Evolutionary conservation across 1,140 invertebrate genomes (phyloP), one percentile per base, ranked within the genome.

Genomic region (Lutraria rhynchaena): DNA sequence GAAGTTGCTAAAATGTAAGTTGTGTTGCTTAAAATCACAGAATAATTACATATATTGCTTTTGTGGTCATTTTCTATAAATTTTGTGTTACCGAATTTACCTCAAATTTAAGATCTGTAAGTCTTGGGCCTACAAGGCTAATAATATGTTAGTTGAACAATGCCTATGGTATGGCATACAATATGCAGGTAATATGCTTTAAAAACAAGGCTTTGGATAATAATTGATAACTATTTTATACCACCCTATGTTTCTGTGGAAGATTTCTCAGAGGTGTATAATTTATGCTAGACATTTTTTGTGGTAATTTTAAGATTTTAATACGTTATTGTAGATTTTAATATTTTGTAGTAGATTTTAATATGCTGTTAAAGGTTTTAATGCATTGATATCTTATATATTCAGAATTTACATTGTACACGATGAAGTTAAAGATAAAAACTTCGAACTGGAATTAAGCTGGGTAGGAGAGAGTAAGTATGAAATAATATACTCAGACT

Each of bases 341-440:
- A 49, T 11, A 19, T 49, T 11, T 49, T 11, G 44, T 19, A 49
- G 44, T 49, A 49, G 9, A 49, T 11, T 19, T 49, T 49, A 11
- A 19, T 49, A 49, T n/a, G n/a, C n/a, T n/a, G n/a, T n/a, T n/a
- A n/a, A n/a, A n/a, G 37, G 37, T 41, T 7, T 7, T 55, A 5
- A 55, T 55, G 17, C 5, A 55, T 55, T 63, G 19, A 67, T 65
- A 85, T 65, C 80, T 88, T 86, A 85, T 41, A 74, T 83, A 90
- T 85, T 73, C 92, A 98, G 97, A 60, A 98, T 99, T 89, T 99
- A 99, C 89, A 93, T 97, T 41, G 97, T 99, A 0, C 98, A 99
- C 89, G 99, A 99, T 93, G 98, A 99, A 91, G 93, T 99, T 0
- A 99, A 99, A 93, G 98, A 99, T 92, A 99, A 99, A 92, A 95